Base-by-base conservation (phyloP, 1,140 invertebrate species). In the Panulirus ornatus region DNA sequence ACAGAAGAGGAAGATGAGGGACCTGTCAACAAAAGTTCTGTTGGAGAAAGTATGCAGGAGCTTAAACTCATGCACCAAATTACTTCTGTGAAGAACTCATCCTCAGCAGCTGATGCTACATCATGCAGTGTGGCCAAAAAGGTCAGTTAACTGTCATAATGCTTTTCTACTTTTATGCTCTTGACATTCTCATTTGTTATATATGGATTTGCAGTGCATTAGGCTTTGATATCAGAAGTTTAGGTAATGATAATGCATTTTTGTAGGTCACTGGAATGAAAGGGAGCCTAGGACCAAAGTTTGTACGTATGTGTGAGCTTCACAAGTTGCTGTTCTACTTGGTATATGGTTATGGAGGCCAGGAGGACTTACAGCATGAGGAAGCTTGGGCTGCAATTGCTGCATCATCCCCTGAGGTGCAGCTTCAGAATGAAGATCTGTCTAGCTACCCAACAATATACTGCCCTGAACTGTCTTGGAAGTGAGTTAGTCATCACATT, bases 281-380 rank as follows among this genome's bases (percentile, higher is more conserved):
- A 66, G 73, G 70, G 22, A 85, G 73, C 86, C 63, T 83, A 36
- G 94, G 94, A 40, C 96, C 96, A 0, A 97, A 97, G 93, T 96
- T 97, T 92, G 93, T 96, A 2, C 94, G 96, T 44, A 95, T 96
- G 94, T 93, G 95, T 91, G 93, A 95, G 22, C 91, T 97, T 27
- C 97, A 97, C 92, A 94, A 95, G 89, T 95, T 96, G 75, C 92
- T 97, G 0, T 97, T 95, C 93, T 97, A 97, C 93, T 92, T 97
- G 6, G 94, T 96, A 1, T 96, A 96, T 84, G 95, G 94, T 42
- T 95, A 96, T 93, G 93, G 94, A 19, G 94, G 95, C 6, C 85
- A 95, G 47, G 87, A 88, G 2, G 92, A 95, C 51, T 91, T 93
- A n/a, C 90, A 91, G 40, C 93, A 94, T 73, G 73, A 93, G 36